Evolutionary conservation across 2,888 invertebrate species (phyloP).

Genomic region (Trachelus iudaicus): DNA sequence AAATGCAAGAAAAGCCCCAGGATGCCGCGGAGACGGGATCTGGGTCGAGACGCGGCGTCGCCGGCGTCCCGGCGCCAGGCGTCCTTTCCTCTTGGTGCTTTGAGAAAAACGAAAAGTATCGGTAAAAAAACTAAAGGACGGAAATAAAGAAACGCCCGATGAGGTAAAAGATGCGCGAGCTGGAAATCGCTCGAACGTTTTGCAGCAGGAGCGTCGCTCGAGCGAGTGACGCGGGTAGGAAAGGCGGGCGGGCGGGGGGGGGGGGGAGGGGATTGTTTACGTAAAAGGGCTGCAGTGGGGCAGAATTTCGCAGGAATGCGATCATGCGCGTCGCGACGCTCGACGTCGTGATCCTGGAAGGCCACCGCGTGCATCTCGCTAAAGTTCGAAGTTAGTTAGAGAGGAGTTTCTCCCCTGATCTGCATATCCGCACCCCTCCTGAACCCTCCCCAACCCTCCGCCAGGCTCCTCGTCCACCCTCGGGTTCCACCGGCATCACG

Average conservation of each 20-base stretch:
- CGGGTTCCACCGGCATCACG: constrained; percentile 22
- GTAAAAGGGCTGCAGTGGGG: not conserved
- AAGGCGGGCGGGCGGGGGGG: not conserved
- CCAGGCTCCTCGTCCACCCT: constrained; percentile 8
- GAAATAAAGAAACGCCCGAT: constrained; percentile 4
- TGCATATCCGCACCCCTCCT: constrained; percentile 55
- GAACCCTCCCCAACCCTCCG: not conserved
- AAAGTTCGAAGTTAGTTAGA: constrained; percentile 64
- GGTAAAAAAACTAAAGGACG: constrained; percentile 12
- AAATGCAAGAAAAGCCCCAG: constrained; percentile 14
- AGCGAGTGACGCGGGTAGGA: not conserved
- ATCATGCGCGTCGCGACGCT: not conserved
- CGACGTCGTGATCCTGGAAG: constrained; percentile 20
- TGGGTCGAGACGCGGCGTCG: constrained; percentile 64
- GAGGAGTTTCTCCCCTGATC: constrained; percentile 56
- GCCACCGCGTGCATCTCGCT: constrained; percentile 44
- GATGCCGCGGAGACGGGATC: constrained; percentile 43
- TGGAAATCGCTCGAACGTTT: constrained; percentile 6
- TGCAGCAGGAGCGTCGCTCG: constrained; percentile 10
- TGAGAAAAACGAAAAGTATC: constrained; percentile 28
- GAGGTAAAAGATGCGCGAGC: constrained; percentile 9
- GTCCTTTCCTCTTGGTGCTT: constrained; percentile 46
- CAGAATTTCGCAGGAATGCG: not conserved
- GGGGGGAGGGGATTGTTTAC: not conserved
- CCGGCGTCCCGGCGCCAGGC: constrained; percentile 62